These are phyloP conservation scores for Prosapia bicincta DNA, from an alignment of 2,888 invertebrate species.

Conservation along the genomic window DNA sequence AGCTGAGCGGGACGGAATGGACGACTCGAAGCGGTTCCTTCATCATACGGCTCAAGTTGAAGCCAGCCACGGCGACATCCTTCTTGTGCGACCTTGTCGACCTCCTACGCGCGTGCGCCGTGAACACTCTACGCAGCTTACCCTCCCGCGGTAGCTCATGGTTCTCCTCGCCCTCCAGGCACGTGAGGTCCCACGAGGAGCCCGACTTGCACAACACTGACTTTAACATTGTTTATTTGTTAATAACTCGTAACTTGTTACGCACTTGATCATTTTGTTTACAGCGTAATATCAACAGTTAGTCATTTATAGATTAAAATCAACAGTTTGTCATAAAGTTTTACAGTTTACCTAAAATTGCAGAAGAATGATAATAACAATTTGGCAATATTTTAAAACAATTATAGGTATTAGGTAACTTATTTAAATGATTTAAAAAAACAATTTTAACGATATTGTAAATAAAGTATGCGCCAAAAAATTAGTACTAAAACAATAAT, in stretches of 20 bases:
- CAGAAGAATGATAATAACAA: no score
- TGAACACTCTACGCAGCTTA: conserved; percentile 45
- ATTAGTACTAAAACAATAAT: no score
- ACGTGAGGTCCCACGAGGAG: conserved; percentile 40
- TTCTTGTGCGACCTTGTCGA: conserved; percentile 38
- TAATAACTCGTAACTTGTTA: background rate
- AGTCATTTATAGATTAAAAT: no score
- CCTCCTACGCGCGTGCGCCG: conserved; percentile 43
- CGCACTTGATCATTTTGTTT: no score
- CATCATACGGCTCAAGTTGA: conserved; percentile 44
- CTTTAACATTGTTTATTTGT: conserved; percentile 21
- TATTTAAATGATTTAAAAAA: no score
- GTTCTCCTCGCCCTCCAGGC: conserved; percentile 31
- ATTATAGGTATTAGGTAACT: no score
- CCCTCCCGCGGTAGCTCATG: conserved; percentile 39
- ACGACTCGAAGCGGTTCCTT: conserved; percentile 46
- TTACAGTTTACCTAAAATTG: no score
- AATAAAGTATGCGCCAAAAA: no score
- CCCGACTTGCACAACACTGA: conserved; percentile 40
- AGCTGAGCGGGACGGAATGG: conserved; percentile 46
- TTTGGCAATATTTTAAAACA: no score
- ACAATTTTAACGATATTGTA: no score
- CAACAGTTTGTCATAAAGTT: no score
- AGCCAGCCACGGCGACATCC: conserved; percentile 39
- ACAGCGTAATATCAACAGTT: no score